Conservation (phyloP, 2,113 vertebrate genomes). For the Phrynosoma blainvillii region DNA sequence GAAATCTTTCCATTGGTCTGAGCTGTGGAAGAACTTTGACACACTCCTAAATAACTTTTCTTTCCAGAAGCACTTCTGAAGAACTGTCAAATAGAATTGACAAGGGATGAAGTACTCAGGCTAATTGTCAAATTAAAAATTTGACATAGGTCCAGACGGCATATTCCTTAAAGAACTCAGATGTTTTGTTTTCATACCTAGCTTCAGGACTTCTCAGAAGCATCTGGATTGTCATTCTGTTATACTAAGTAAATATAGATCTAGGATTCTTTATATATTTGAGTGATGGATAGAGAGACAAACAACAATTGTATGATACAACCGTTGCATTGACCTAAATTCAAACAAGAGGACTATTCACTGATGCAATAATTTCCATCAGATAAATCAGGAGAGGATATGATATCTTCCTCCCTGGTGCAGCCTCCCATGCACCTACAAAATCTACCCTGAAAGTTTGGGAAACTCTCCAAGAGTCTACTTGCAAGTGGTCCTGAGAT, state of each 20-base stretch:
- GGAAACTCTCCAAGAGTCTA: no score
- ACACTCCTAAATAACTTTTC: background rate
- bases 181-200: background rate
- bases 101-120: background rate
- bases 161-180: background rate
- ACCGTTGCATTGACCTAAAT: background rate
- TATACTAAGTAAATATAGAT: no score
- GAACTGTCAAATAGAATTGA: background rate
- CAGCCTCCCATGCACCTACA: no score
- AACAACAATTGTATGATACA: background rate
- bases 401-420: no score
- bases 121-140: conserved; percentile 1
- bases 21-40: background rate
- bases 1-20: background rate
- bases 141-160: no score
- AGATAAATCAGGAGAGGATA: no score
- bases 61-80: background rate
- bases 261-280: background rate
- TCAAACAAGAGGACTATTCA: no score
- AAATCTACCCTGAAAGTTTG: no score
- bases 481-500: no score
- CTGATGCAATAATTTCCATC: no score
- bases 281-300: background rate
- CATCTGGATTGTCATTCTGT: background rate
- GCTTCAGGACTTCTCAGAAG: background rate